phyloP scores from a whole-genome alignment of 2,113 vertebrate genomes.

The Corythornis madagascariensis region DNA sequence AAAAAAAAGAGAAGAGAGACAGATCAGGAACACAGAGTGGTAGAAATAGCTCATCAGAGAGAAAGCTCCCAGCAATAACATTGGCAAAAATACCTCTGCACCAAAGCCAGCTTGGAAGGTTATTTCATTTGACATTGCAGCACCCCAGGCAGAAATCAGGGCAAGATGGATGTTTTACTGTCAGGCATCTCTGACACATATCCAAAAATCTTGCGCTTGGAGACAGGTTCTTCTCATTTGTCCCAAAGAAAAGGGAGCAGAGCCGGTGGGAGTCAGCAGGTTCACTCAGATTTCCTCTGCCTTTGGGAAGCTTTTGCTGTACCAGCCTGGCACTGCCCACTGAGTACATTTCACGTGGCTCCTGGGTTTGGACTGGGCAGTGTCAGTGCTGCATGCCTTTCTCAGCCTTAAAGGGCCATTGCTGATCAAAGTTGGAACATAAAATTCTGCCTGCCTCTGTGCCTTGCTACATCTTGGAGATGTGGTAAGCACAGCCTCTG shows the following conservation, averaged over 20 bases:
- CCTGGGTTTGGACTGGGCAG: constrained; percentile 1
- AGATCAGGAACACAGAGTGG: background rate
- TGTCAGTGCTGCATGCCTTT: background rate
- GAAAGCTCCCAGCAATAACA: background rate
- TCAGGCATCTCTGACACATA: background rate
- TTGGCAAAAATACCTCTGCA: constrained; percentile 22
- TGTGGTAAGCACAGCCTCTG: background rate
- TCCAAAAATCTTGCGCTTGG: background rate
- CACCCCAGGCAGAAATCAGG: constrained; percentile 13
- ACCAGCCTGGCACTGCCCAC: constrained; percentile 37
- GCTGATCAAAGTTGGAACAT: background rate
- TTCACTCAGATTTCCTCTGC: background rate
- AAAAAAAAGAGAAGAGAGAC: background rate
- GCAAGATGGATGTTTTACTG: background rate
- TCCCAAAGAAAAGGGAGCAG: background rate
- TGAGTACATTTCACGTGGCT: background rate
- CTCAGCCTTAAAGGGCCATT: constrained; percentile 57
- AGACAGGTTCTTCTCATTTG: background rate
- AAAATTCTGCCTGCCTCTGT: background rate
- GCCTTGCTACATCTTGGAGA: background rate
- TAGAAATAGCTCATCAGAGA: background rate
- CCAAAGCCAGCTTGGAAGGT: constrained; percentile 12
- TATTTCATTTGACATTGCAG: constrained; percentile 44
- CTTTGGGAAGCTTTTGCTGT: background rate
- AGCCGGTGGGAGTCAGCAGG: background rate